A percentile compares a stretch with the other conserved stretches of the same genome.
Evolutionary conservation across 1,140 invertebrate species (phyloP).

Genomic region (Atopsyche davidsoni): DNA sequence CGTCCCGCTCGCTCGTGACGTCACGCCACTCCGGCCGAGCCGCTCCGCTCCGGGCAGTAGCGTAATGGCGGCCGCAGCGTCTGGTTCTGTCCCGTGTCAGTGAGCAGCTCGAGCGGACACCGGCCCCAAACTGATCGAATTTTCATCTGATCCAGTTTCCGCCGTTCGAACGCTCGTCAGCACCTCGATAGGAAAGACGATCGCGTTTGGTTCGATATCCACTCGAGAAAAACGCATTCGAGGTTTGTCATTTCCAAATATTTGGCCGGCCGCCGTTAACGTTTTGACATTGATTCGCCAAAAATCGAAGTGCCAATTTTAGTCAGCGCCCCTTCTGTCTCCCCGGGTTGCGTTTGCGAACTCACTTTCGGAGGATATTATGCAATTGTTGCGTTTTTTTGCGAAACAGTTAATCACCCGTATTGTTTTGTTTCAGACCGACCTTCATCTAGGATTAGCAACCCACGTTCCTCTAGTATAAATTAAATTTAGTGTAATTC

Average conservation of each 20-base stretch:
- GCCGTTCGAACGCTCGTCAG: slow-evolving; percentile 39
- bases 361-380: no score
- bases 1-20: no score
- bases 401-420: no score
- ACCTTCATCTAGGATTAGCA: slow-evolving; percentile 15
- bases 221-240: slow-evolving; percentile 48
- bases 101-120: slow-evolving; percentile 50
- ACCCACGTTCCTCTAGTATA: slow-evolving; percentile 15
- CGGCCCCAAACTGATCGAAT: slow-evolving; percentile 46
- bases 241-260: slow-evolving; percentile 40
- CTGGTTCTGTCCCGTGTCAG: slow-evolving; percentile 37
- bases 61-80: slow-evolving; percentile 47
- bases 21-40: slow-evolving; percentile 29
- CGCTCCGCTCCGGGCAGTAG: slow-evolving; percentile 39
- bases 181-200: slow-evolving; percentile 40
- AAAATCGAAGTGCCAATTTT: no score
- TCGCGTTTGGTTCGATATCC: slow-evolving; percentile 51
- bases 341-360: no score
- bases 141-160: slow-evolving; percentile 42
- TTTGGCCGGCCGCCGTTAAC: no score
- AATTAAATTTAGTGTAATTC: no score
- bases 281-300: no score
- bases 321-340: no score
- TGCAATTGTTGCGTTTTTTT: no score
- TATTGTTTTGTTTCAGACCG: slow-evolving; percentile 15